These are phyloP conservation scores for Gobionotothen gibberifrons DNA, from an alignment of 2,797 vertebrate species.

Conservation along the genomic window DNA sequence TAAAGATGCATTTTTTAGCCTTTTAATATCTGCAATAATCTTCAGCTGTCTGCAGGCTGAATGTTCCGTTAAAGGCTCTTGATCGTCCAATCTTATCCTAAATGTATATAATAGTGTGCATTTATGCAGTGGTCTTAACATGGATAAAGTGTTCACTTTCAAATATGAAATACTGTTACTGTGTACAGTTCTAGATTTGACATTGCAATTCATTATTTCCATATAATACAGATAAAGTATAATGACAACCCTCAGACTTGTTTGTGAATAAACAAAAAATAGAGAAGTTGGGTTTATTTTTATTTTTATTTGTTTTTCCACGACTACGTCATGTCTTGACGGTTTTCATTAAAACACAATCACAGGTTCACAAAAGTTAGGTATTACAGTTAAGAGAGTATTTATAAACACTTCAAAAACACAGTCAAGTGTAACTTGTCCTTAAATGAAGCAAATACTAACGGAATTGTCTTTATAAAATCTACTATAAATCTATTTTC, in stretches of 20 bases:
- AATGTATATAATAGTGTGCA: constrained; percentile 15
- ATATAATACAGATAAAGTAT: constrained; percentile 59
- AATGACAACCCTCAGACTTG: constrained; percentile 73
- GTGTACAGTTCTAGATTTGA: constrained; percentile 21
- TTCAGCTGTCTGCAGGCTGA: constrained; percentile 66
- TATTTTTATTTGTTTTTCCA: constrained; percentile 81
- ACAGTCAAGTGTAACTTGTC: constrained; percentile 72
- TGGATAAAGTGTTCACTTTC: constrained; percentile 45
- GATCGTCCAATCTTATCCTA: constrained; percentile 56
- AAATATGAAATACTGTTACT: constrained; percentile 31
- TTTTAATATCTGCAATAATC: constrained; percentile 25
- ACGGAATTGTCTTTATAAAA: constrained; percentile 74
- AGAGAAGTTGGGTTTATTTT: constrained; percentile 78
- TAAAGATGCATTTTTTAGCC: constrained; percentile 1
- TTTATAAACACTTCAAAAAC: constrained; percentile 78
- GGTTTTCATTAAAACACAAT: constrained; percentile 80
- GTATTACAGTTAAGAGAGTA: constrained; percentile 79
- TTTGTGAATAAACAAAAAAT: constrained; percentile 80
- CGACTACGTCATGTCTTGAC: constrained; percentile 70
- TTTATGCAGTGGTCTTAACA: constrained; percentile 36
- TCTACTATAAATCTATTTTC: constrained; percentile 64
- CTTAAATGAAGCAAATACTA: constrained; percentile 68
- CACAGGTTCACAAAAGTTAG: constrained; percentile 82
- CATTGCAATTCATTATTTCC: constrained; percentile 47
- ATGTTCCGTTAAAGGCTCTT: constrained; percentile 49